A percentile compares a stretch with the other conserved stretches of the same genome.
phyloP scores from a whole-genome alignment of 1,140 invertebrate genomes.

The Condylostylus longicornis region DNA sequence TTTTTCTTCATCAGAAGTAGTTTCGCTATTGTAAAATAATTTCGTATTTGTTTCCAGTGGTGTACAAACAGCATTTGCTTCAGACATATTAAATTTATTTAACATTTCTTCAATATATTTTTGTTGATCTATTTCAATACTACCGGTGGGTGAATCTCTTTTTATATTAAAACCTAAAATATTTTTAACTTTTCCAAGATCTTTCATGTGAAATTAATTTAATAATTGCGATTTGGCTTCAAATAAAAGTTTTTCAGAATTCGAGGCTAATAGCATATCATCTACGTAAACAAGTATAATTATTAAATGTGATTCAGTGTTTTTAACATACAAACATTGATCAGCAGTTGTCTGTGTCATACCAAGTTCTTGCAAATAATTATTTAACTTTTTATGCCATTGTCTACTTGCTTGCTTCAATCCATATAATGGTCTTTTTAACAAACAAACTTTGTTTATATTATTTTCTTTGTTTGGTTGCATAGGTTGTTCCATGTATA shows the following conservation, averaged over 20 bases:
- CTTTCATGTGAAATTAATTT: conserved; percentile 5
- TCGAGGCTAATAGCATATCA: conserved; percentile 6
- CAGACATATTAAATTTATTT: conserved; percentile 23
- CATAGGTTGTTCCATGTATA: conserved; percentile 10
- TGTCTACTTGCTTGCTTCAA: conserved; percentile 20
- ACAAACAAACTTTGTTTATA: conserved; percentile 14
- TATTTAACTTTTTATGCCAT: conserved; percentile 17
- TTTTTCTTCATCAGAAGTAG: too few relatives aligned
- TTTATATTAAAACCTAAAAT: conserved; percentile 8
- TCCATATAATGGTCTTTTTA: conserved; percentile 22
- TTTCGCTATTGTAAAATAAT: too few relatives aligned
- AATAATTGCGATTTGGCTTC: conserved; percentile 4
- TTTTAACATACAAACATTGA: conserved; percentile 3
- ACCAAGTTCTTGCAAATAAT: conserved; percentile 13
- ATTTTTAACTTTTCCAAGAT: conserved; percentile 1
- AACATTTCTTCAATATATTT: conserved; percentile 25
- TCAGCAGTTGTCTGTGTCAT: conserved; percentile 9
- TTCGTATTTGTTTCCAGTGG: conserved; percentile 23
- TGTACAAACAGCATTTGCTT: conserved; percentile 21
- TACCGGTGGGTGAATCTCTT: conserved; percentile 3
- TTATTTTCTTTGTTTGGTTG: conserved; percentile 9
- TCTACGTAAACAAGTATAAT: conserved; percentile 8
- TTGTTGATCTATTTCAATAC: conserved; percentile 19
- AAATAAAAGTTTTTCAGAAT: conserved; percentile 6
- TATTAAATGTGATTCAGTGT: conserved; percentile 4